Base-by-base conservation (phyloP, 2,113 vertebrate genomes). In the Pelecanus crispus region DNA sequence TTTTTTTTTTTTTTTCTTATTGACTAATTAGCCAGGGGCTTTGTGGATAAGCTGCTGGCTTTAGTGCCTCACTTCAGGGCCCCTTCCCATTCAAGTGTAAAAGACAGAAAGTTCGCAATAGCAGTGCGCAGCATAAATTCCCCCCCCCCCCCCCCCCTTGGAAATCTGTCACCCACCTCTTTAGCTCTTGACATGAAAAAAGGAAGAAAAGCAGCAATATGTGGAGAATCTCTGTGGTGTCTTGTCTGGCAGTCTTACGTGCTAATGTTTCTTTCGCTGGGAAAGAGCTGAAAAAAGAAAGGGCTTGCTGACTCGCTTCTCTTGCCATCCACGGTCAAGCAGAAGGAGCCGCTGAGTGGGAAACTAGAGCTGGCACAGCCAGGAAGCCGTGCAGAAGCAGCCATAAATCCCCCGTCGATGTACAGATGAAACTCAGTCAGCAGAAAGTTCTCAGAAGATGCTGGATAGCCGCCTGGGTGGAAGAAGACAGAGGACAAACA, bases 21-120 rank as follows among this genome's bases (percentile, higher is more conserved):
- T 85, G 40, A 91, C 36, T 92, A 90, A 97, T 95, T 96, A 96
- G 47, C 67, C 50, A 50, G 55, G 19, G 82, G 24, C 84, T 94
- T 74, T 81, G 56, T 90, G 90, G 59, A 74, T 93, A 91, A 88
- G 87, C 93, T 91, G 52, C 71, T 88, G 71, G 73, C 34, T 94
- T 89, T 63, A 92, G 13, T 82, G 67, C 55, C 49, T 88, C 86
- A 32, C 80, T 92, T 72, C 53, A 84, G 81, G 62, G 58, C 45
- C 42, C 77, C 66, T 92, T 96, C 47, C 77, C 0, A 3, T 71
- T 85, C 42, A 79, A 94, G 66, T 71, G 59, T 85, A 86, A 91
- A 94, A 94, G 86, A 40, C 52, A 55, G 82, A 85, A 52, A 90
- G 65, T 68, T 86, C 3, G 5, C 34, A 71, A 21, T 28, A 85